Conservation (phyloP, 2,797 vertebrate genomes). For the Falco rusticolus region DNA sequence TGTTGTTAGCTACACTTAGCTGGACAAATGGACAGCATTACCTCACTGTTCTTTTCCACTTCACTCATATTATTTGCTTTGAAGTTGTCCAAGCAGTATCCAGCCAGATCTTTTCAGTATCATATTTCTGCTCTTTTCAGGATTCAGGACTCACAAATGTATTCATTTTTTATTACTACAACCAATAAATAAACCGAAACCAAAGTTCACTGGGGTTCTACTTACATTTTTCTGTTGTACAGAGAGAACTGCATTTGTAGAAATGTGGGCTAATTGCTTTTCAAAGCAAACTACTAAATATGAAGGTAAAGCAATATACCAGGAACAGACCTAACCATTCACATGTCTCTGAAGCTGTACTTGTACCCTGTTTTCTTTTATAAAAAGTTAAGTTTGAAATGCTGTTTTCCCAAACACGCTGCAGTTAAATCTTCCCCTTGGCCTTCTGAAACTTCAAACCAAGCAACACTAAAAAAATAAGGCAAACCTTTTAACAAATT, state of each 20-base stretch:
- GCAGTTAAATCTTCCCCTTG: neutral
- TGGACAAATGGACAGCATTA: neutral
- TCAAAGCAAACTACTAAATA: neutral
- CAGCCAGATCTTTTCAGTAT: neutral
- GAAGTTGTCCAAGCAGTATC: neutral
- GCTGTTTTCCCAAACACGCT: neutral
- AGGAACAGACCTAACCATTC: neutral
- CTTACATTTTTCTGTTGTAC: neutral
- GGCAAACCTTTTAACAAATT: neutral
- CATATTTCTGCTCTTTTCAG: neutral
- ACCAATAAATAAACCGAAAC: neutral
- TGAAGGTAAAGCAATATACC: neutral
- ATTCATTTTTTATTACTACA: neutral
- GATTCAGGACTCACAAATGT: neutral
- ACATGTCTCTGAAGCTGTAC: neutral
- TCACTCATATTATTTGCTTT: neutral
- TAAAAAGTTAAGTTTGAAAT: neutral
- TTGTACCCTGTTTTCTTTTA: neutral
- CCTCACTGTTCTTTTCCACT: neutral
- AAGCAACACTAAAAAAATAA: neutral
- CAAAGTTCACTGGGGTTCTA: neutral
- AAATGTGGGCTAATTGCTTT: neutral
- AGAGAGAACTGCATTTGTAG: neutral
- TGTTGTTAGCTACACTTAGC: neutral
- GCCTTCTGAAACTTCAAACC: neutral